Base-by-base conservation (phyloP, 2,888 invertebrate genomes). In the Drosophila rubida region DNA sequence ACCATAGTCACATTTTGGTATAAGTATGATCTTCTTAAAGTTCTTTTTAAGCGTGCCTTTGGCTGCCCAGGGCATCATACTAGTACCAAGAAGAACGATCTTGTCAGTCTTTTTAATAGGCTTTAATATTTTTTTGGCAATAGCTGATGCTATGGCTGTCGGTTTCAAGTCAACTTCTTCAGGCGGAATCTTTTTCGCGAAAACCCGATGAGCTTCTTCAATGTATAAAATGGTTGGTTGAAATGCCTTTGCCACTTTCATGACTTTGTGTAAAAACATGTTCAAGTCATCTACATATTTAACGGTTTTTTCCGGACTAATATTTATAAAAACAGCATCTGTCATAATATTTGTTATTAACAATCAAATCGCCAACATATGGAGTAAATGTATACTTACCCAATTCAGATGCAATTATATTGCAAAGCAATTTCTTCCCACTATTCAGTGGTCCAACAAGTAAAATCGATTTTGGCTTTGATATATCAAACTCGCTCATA, bases 351-450 rank as follows among this genome's bases (percentile, higher is more conserved):
- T 14, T 0, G 5, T 16, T 2, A 41, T 27, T 19, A 41, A 0
- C 0, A 27, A 41, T 7, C n/a, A 13, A n/a, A 7, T 16, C 7
- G 22, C 8, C 22, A 23, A 23, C 0, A 16, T 23, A 8, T 44
- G 4, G 7, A 9, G 7, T 23, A 30, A 7, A 22, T 23, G 2
- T 22, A 8, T 23, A 37, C 27, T 60, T 87, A 86, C 92, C 90
- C 2, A 95, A 92, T 90, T 95, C 95, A 2, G 94, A 94, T 75
- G 95, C 95, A 45, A 96, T 93, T 0, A 95, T 95, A 73, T 95
- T 93, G 0, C 94, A 94, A 16, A 96, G 89, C 75, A 95, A 92
- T 72, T 93, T 94, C 89, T 96, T 96, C 0, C 96, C 96, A 72
- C 93, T 93, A 46, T 94, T 93, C 0, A 93, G 90, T 0, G 95